Evolutionary conservation across 2,888 invertebrate species (phyloP), one percentile per base, ranked within the genome.

Genomic region (Apomyelois bistriatella): DNA sequence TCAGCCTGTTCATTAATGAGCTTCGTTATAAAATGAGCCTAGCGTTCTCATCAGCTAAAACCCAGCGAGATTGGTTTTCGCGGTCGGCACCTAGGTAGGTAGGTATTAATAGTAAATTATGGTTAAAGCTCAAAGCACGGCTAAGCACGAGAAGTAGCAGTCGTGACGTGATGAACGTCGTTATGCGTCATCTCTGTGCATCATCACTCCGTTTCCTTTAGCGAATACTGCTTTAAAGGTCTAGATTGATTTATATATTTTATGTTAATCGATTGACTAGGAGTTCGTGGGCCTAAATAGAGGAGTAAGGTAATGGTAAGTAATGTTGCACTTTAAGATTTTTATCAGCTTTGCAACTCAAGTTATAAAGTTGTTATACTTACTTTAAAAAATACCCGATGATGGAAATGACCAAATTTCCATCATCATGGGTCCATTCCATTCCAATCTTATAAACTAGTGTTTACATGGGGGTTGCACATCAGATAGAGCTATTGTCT

Each of bases 21-120:
- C 76, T 82, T 79, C 76, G 84, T 85, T 85, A 86, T 87, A 87
- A 86, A 86, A 82, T 82, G 82, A 79, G 76, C 73, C 8, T 71
- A 79, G 82, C 76, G 82, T 79, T 76, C 79, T 85, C 82, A 86
- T 85, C 82, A 86, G 81, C 81, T 85, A 82, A 84, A 85, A 84
- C 79, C 75, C 76, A 66, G 76, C 68, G 78, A 85, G 82, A 88
- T 88, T 87, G 84, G 83, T 85, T 87, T 85, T 85, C 85, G 86
- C 84, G 84, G 85, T 84, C 76, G 79, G 78, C 69, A 74, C 79
- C 77, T 84, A 3, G 22, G 22, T 22, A 3, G 22, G 22, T 22
- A 22, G 5, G 22, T 22, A 79, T 82, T 85, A 85, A 84, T 85
- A 82, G 78, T 82, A 82, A 82, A 85, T 86, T 86, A 86, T 85